phyloP scores from a whole-genome alignment of 2,113 vertebrate genomes.

The Copsychus sechellarum region DNA sequence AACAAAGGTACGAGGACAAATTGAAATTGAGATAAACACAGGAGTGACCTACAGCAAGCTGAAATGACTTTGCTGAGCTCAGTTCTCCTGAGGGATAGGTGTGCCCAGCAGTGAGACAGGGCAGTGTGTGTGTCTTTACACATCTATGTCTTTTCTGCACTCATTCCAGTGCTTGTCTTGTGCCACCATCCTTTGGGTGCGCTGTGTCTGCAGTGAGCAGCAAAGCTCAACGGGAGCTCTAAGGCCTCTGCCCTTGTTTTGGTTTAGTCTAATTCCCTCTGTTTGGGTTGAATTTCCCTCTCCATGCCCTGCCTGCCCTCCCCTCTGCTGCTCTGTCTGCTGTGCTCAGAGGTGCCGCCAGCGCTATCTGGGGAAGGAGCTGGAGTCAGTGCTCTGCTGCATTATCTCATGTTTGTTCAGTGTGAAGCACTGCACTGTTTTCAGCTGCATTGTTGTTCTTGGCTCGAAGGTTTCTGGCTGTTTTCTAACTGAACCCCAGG shows the following conservation, averaged over 20 bases:
- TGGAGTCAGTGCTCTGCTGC: background rate
- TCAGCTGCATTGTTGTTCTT: conserved; percentile 35
- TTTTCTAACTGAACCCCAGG: background rate
- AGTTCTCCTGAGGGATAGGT: background rate
- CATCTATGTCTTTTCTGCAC: background rate
- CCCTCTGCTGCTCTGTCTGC: background rate
- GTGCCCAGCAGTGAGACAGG: background rate
- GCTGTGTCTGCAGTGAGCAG: background rate
- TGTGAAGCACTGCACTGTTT: background rate
- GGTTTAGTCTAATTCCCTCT: background rate
- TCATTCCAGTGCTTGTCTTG: background rate
- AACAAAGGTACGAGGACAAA: background rate
- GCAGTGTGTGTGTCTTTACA: background rate
- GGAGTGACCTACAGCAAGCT: background rate
- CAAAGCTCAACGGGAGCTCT: background rate
- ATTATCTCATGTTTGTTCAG: conserved; percentile 13
- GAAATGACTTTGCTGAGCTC: background rate
- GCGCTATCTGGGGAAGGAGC: background rate
- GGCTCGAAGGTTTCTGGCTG: background rate
- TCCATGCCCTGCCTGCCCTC: background rate
- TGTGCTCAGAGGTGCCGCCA: background rate
- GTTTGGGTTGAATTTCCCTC: background rate
- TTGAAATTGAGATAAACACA: background rate
- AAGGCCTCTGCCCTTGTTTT: background rate
- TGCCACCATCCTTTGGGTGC: background rate